Base-by-base conservation (phyloP, 2,113 vertebrate genomes). In the Microtus pennsylvanicus region DNA sequence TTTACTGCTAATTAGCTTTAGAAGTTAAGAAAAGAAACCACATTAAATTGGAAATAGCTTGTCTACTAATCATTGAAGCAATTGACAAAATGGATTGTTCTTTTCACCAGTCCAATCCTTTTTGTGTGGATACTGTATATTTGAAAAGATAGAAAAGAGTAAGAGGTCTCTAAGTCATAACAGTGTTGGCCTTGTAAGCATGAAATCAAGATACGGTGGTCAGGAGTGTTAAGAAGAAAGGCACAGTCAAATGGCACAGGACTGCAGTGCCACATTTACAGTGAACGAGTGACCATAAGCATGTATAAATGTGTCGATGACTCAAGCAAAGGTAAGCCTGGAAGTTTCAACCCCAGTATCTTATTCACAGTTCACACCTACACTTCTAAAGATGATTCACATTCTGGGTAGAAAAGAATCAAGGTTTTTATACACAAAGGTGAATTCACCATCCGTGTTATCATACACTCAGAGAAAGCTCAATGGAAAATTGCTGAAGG, bases 101-200 rank as follows among this genome's bases (percentile, higher is more conserved):
- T 35, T 95, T 85, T 95, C 55, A 89, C 61, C 12, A 70, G 22
- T 88, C 17, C 42, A 93, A 93, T 93, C 28, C 50, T 93, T 93
- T 97, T 69, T 52, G 70, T 58, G 76, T 94, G 95, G 97, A 95
- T 87, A 83, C 28, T 87, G 30, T 93, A 45, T 91, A 78, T 47
- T n/a, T 47, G 26, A 28, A 63, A 91, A 63, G 3, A 93, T 70
- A 96, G 87, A 85, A 83, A 97, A 82, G 72, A 42, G 61, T 14
- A 92, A 96, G 87, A 94, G 65, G 88, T 95, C 94, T 90, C 87
- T 69, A 96, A 97, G 95, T 98, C 93, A 96, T 75, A 88, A 81
- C 76, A 83, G 35, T 86, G 91, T 89, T 97, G 96, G 87, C 63
- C 87, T 95, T 96, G 96, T 91, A 97, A 97, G 74, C 87, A 89